Percentiles rank a stretch among this genome's conserved stretches.
These are phyloP conservation scores for Pseudopodoces humilis DNA, from an alignment of 2,113 vertebrate species.

Conservation along the genomic window DNA sequence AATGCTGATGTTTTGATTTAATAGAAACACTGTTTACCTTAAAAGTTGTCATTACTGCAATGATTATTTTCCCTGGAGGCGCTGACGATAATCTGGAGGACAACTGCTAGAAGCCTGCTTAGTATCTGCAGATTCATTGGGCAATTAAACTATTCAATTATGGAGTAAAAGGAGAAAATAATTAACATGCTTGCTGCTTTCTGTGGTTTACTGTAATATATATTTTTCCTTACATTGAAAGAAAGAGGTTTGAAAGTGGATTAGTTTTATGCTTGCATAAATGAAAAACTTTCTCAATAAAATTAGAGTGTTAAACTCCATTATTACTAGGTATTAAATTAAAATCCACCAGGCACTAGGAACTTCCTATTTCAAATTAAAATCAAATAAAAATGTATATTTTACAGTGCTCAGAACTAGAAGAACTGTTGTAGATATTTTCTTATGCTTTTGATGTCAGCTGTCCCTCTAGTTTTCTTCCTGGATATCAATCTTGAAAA, in stretches of 20 bases:
- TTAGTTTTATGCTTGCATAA: not conserved
- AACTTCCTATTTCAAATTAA: not conserved
- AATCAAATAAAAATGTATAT: not conserved
- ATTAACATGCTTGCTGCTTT: not conserved
- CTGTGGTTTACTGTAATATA: not conserved
- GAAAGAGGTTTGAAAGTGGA: not conserved
- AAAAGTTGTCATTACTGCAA: conserved; percentile 55
- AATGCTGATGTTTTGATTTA: conserved; percentile 67
- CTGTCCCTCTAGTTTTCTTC: conserved; percentile 9
- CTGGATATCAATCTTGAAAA: conserved; percentile 18
- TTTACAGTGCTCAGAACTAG: not conserved
- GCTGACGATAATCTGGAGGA: conserved; percentile 5
- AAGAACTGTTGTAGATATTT: conserved; percentile 15
- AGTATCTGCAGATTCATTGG: not conserved
- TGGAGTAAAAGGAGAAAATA: not conserved
- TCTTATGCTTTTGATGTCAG: not conserved
- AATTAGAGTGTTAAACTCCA: not conserved
- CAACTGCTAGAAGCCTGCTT: not conserved
- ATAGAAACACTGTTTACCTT: conserved; percentile 57
- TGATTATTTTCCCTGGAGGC: conserved; percentile 59
- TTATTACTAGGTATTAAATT: conserved; percentile 5
- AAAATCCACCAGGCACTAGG: not conserved
- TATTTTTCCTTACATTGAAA: not conserved
- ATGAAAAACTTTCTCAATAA: not conserved
- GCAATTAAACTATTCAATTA: not conserved